A percentile compares a stretch with the other conserved stretches of the same genome.
Evolutionary conservation across 2,888 invertebrate species (phyloP).

Genomic region (Coremacera marginata): DNA sequence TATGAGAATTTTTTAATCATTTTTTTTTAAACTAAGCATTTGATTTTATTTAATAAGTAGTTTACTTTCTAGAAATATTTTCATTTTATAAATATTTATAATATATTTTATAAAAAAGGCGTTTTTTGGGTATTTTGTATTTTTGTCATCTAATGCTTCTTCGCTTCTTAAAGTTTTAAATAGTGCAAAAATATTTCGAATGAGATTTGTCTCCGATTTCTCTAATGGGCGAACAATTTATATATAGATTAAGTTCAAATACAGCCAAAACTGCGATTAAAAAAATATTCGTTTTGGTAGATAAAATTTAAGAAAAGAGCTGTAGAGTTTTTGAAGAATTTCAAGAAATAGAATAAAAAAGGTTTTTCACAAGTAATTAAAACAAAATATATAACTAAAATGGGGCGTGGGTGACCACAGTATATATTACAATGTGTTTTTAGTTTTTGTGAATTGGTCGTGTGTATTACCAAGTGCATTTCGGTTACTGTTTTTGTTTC

Average conservation of each 20-base stretch:
- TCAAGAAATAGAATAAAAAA: not conserved
- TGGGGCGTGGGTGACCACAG: not conserved
- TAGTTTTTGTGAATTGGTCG: not conserved
- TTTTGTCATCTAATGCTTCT: not conserved
- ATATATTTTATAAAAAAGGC: not conserved
- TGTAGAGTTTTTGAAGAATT: not conserved
- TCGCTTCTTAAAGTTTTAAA: constrained; percentile 19
- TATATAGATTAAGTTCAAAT: not conserved
- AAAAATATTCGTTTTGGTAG: not conserved
- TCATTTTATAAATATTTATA: not conserved
- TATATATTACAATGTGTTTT: not conserved
- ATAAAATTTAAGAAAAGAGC: not conserved
- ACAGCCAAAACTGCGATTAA: not conserved
- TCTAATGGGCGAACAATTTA: not conserved
- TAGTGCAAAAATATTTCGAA: constrained; percentile 40
- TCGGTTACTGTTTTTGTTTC: not conserved
- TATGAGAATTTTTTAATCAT: not conserved
- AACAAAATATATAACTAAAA: not conserved
- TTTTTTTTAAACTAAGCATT: not conserved
- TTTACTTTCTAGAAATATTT: not conserved
- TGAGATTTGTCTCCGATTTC: constrained; percentile 24
- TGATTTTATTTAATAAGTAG: not conserved
- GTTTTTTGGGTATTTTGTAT: constrained; percentile 9
- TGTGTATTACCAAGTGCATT: not conserved
- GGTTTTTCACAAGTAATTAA: not conserved